Percentiles rank a stretch among this genome's conserved stretches.
These are phyloP conservation scores for Epistrophella euchroma DNA, from an alignment of 2,888 invertebrate species.

Conservation along the genomic window DNA sequence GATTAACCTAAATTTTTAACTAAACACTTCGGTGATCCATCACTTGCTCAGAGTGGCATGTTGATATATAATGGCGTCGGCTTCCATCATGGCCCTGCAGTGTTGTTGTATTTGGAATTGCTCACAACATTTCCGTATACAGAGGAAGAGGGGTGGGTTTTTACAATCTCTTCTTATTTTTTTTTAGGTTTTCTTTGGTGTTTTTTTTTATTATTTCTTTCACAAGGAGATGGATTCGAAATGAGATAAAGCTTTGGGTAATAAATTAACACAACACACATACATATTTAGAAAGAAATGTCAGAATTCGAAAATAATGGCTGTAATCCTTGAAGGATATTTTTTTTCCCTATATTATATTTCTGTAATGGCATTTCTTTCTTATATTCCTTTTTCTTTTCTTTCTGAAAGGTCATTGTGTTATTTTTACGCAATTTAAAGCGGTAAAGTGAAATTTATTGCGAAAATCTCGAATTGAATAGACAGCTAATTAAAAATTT, in stretches of 20 bases:
- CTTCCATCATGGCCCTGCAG: conserved; percentile 68
- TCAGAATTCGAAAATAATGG: conserved; percentile 75
- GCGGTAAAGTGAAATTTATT: conserved; percentile 56
- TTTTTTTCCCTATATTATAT: conserved; percentile 33
- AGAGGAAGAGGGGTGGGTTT: conserved; percentile 63
- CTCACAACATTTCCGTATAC: conserved; percentile 30
- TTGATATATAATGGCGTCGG: conserved; percentile 76
- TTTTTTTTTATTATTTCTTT: conserved; percentile 47
- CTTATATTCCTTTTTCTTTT: conserved; percentile 21
- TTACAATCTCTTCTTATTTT: conserved; percentile 18
- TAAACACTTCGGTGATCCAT: conserved; percentile 77
- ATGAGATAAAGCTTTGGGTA: conserved; percentile 75
- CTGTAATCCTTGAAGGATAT: conserved; percentile 70
- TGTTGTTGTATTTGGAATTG: conserved; percentile 57
- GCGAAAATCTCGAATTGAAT: conserved; percentile 58
- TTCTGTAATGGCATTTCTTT: conserved; percentile 45
- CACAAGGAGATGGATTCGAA: conserved; percentile 72
- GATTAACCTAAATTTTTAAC: conserved; percentile 77
- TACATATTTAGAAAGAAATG: conserved; percentile 75
- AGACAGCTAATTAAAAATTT: conserved; percentile 64
- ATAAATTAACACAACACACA: conserved; percentile 70
- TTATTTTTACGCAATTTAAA: conserved; percentile 62
- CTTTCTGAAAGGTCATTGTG: conserved; percentile 40
- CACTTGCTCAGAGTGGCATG: conserved; percentile 74
- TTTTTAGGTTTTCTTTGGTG: conserved; percentile 39